Evolutionary conservation across 1,140 invertebrate species (phyloP), one percentile per base, ranked within the genome.

Genomic region (Monomorium pharaonis): DNA sequence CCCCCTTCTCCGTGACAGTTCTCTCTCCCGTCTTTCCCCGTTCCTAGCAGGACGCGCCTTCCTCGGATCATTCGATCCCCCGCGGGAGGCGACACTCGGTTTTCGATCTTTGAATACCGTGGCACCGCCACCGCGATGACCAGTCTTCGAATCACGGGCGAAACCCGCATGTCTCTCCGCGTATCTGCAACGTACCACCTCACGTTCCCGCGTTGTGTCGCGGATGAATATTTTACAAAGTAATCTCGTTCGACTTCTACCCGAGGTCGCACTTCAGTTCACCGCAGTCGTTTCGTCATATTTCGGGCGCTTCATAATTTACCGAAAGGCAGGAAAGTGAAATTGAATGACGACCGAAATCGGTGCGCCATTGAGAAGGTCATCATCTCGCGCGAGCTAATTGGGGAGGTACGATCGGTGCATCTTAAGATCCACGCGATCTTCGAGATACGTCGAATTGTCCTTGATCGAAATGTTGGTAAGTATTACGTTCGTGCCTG

Each of bases 111-210:
- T 93, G 93, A 93, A 94, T 93, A 93, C 92, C 86, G 88, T 88
- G 84, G 92, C 88, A 91, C 90, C 91, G 92, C 89, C 89, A 89
- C 89, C 78, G 88, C 91, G 91, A 93, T 94, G 92, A 92, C 92
- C 93, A 94, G 93, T 94, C 93, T 92, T 93, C 92, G 92, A 93
- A 94, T 94, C 93, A 94, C 93, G 87, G 89, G 89, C 92, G 92
- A 93, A 93, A 90, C 86, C 90, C 90, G 91, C 91, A 91, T 87
- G 92, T 92, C 90, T 92, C 90, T 92, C 83, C 87, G 88, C 88
- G 88, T 54, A 37, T 91, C 88, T 88, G 89, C 37, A 85, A 54
- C 84, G 65, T 51, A 10, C 16, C 44, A 10, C 16, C 44, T 21
- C 54, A 58, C 12, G 44, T 47, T 6, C 18, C 27, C 37, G 49